A percentile compares a stretch with the other conserved stretches of the same genome.
phyloP scores from a whole-genome alignment of 1,140 invertebrate species.

The Nomia melanderi region DNA sequence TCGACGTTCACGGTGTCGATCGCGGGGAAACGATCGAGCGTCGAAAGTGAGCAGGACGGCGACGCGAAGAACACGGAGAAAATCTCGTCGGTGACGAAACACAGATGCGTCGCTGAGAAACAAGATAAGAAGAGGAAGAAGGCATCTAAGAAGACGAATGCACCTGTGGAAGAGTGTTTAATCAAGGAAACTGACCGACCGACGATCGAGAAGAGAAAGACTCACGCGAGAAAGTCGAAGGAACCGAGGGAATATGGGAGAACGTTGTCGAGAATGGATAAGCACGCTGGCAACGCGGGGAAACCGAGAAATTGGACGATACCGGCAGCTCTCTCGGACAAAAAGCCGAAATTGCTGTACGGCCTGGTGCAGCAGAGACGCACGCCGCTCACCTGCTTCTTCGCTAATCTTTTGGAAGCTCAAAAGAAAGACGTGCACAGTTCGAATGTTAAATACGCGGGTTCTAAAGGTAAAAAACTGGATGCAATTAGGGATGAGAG shows the following conservation, averaged over 20 bases:
- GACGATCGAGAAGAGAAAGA: background rate
- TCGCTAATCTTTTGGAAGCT: background rate
- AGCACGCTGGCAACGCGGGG: background rate
- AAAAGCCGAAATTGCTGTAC: slow-evolving; percentile 36
- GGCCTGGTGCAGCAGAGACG: slow-evolving; percentile 6
- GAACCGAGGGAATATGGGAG: background rate
- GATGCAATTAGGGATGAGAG: background rate
- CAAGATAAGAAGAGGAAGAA: background rate
- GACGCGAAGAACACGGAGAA: background rate
- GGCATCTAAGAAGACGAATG: too few relatives aligned
- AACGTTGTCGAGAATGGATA: background rate
- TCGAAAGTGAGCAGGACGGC: too few relatives aligned
- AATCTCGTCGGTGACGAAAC: background rate
- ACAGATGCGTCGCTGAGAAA: background rate
- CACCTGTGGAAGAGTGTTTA: too few relatives aligned
- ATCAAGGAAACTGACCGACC: background rate
- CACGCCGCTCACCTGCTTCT: background rate
- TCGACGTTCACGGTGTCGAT: slow-evolving; percentile 1
- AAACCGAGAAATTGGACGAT: slow-evolving; percentile 45
- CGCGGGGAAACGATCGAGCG: too few relatives aligned
- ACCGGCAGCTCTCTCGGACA: slow-evolving; percentile 5
- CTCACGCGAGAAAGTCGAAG: background rate
- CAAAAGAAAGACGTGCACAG: background rate
- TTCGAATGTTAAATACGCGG: background rate
- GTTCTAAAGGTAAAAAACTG: background rate